Percentiles rank a stretch among this genome's conserved stretches.
These are phyloP conservation scores for Hirundichthys speculiger DNA, from an alignment of 2,113 vertebrate species.

Conservation along the genomic window DNA sequence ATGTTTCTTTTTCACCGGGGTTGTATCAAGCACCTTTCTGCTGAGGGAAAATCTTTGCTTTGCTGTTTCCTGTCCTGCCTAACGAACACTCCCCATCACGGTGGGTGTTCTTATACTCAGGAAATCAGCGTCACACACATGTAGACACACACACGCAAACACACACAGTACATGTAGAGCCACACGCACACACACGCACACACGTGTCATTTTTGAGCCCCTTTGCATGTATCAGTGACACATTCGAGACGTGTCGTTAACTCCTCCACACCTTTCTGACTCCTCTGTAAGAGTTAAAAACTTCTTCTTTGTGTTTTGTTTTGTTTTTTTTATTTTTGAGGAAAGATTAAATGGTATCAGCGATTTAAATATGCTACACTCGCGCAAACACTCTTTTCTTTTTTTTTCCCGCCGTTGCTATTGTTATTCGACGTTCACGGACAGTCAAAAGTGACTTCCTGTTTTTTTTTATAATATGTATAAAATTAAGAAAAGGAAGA, in stretches of 20 bases:
- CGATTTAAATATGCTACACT: constrained; percentile 69
- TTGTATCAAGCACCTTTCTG: constrained; percentile 74
- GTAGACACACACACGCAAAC: constrained; percentile 44
- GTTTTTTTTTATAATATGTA: constrained; percentile 6
- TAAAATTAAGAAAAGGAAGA: constrained; percentile 20
- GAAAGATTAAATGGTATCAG: constrained; percentile 58
- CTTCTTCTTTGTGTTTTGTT: constrained; percentile 49
- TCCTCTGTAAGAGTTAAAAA: constrained; percentile 77
- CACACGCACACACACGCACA: constrained; percentile 21
- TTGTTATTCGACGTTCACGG: constrained; percentile 44
- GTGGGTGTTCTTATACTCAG: constrained; percentile 81
- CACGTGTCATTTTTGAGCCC: constrained; percentile 43
- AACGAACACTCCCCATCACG: constrained; percentile 61
- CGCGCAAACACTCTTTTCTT: constrained; percentile 28
- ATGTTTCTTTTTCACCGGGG: constrained; percentile 67
- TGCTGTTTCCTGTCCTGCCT: constrained; percentile 84
- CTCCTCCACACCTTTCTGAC: constrained; percentile 45
- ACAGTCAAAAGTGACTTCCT: neutral
- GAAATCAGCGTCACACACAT: constrained; percentile 73
- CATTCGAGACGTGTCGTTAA: constrained; percentile 29
- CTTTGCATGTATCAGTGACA: constrained; percentile 67
- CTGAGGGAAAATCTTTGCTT: constrained; percentile 71
- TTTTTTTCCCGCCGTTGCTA: constrained; percentile 47
- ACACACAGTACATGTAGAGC: constrained; percentile 45
- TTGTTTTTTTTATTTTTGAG: neutral